A percentile compares a stretch with the other conserved stretches of the same genome.
Conservation (phyloP, 2,888 invertebrate species). For the Tipula confusa region DNA sequence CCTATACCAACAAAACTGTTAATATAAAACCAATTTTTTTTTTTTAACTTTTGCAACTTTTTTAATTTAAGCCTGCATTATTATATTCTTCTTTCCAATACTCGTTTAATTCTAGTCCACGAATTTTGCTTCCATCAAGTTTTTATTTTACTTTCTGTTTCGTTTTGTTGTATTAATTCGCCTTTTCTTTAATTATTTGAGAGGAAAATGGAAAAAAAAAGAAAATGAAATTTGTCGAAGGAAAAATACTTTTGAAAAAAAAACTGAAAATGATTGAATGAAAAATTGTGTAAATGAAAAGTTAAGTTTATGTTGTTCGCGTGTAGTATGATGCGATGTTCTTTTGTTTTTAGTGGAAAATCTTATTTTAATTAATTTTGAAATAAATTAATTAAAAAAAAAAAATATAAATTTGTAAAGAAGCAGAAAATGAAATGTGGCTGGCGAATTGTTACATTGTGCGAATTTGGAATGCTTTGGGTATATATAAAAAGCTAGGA, state of each 20-base stretch:
- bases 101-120: not conserved
- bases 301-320: not conserved
- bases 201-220: not conserved
- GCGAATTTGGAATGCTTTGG: not conserved
- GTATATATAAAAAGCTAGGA: no score
- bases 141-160: no score
- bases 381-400: not conserved
- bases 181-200: not conserved
- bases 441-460: not conserved
- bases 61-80: not conserved
- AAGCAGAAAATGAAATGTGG: not conserved
- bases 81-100: not conserved
- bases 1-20: not conserved
- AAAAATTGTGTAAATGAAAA: not conserved
- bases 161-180: no score
- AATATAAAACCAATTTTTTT: not conserved
- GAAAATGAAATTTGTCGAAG: not conserved
- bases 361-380: conserved; percentile 14
- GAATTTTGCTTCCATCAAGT: not conserved
- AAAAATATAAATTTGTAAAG: not conserved
- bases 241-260: not conserved
- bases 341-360: not conserved
- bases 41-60: not conserved
- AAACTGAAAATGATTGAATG: not conserved
- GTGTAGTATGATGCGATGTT: not conserved